phyloP scores from a whole-genome alignment of 2,888 invertebrate genomes.

The Melieria omissa region DNA sequence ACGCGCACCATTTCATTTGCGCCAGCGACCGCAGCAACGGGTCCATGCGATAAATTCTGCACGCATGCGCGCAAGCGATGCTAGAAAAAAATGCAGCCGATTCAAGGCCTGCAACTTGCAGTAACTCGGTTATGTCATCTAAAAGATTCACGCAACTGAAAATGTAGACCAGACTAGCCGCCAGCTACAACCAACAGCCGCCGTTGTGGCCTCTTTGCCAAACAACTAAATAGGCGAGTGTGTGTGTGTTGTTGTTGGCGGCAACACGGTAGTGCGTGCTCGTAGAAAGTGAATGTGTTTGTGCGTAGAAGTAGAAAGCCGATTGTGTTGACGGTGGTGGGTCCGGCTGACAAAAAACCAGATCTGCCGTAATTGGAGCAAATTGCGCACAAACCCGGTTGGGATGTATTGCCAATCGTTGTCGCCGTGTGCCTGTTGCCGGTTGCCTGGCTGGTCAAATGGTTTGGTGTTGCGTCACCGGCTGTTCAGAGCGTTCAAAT shows the following conservation, averaged over 20 bases:
- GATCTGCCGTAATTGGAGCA: conserved; percentile 48
- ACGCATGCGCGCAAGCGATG: conserved; percentile 26
- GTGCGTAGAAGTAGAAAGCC: conserved; percentile 9
- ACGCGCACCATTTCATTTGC: conserved; percentile 18
- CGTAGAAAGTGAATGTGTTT: not conserved
- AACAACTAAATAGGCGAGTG: not conserved
- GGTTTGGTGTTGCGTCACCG: conserved; percentile 34
- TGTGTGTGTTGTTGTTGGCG: not conserved
- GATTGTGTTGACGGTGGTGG: conserved; percentile 16
- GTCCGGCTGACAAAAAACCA: conserved; percentile 41
- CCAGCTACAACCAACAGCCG: not conserved
- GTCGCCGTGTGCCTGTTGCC: conserved; percentile 30
- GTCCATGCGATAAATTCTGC: conserved; percentile 29
- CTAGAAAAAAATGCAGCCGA: conserved; percentile 12
- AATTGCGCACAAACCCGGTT: conserved; percentile 39
- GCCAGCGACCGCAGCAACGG: not conserved
- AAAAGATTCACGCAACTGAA: conserved; percentile 34
- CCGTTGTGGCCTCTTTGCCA: not conserved
- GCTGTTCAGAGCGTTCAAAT: no score
- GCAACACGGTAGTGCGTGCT: not conserved
- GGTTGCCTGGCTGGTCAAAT: conserved; percentile 28
- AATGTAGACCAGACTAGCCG: conserved; percentile 15
- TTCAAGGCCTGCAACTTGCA: conserved; percentile 32
- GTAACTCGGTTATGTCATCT: conserved; percentile 30
- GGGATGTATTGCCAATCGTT: conserved; percentile 24